Evolutionary conservation across 2,888 invertebrate species (phyloP), one percentile per base, ranked within the genome.

Genomic region (Eurytoma californica): DNA sequence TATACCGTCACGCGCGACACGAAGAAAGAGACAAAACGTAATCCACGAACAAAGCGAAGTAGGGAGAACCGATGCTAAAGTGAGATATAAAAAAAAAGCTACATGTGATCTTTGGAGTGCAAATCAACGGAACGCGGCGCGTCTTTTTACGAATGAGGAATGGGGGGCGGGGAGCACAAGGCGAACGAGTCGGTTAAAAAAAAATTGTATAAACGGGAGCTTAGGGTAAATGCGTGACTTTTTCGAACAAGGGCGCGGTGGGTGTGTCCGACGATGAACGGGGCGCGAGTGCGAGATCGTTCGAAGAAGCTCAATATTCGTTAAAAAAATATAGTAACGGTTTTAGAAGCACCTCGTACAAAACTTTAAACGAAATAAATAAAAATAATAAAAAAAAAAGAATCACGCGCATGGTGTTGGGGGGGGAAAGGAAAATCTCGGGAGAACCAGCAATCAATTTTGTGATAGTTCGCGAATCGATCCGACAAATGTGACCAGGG

Each of bases 401-500:
- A 58, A 20, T 24, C 24, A 24, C 24, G 24, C 24, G 24, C 24
- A 24, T 24, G 24, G 24, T 24, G 24, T 24, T 24, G 1, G 24
- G 24, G 24, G 24, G 63, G 53, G 66, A 72, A 72, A 69, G 58
- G 13, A 57, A 68, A 78, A 63, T 39, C 28, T 68, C 63, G 65
- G 9, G 51, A 69, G 82, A 86, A 85, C 85, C 86, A 86, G 87
- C 87, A 87, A 88, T 89, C 87, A 88, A 89, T 84, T 86, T 87
- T 88, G 87, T 89, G 88, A 89, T 89, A 89, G 88, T 84, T 84
- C 83, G 83, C 84, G 84, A 85, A 86, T 83, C 81, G 84, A 86
- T 87, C 81, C 83, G 84, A 81, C 82, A 83, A 55, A 55, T 39
- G 39, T 39, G 39, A 39, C 9, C 39, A 39, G 39, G 39, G 9